These are phyloP conservation scores for Actenoides lindsayi DNA, from an alignment of 2,113 vertebrate genomes.

Conservation along the genomic window DNA sequence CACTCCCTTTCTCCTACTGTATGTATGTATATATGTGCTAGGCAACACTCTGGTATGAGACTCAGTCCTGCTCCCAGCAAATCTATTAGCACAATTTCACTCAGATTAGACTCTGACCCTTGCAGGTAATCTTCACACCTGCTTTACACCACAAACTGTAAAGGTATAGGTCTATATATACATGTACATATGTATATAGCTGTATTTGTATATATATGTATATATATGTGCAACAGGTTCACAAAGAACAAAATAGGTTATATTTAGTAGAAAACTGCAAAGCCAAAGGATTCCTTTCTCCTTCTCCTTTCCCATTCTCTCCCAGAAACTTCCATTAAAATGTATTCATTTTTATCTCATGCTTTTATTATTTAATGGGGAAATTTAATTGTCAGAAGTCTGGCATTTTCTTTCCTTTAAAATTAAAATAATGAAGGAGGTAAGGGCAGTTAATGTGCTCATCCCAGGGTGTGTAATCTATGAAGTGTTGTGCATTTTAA, in stretches of 20 bases:
- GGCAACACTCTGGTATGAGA: not conserved
- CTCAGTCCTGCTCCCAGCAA: not conserved
- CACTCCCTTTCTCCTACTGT: not conserved
- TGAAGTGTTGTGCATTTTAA: not conserved
- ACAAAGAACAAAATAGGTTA: not conserved
- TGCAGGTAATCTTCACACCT: not conserved
- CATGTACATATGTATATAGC: not conserved
- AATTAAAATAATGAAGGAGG: not conserved
- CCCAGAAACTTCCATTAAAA: not conserved
- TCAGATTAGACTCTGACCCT: not conserved
- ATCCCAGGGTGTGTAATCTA: not conserved
- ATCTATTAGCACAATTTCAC: not conserved
- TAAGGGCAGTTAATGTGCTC: not conserved
- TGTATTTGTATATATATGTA: not conserved
- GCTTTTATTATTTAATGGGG: not conserved
- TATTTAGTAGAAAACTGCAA: not conserved
- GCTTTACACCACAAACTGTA: not conserved
- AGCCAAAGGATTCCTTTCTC: not conserved
- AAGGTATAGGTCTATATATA: not conserved
- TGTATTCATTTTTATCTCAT: not conserved
- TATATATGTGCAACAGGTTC: not conserved
- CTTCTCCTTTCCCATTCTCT: not conserved
- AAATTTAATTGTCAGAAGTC: not conserved
- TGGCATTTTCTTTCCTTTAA: not conserved
- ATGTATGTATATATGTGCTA: not conserved